These are phyloP conservation scores for Clarias platycephalus DNA, from an alignment of 2,797 vertebrate genomes.

Conservation along the genomic window DNA sequence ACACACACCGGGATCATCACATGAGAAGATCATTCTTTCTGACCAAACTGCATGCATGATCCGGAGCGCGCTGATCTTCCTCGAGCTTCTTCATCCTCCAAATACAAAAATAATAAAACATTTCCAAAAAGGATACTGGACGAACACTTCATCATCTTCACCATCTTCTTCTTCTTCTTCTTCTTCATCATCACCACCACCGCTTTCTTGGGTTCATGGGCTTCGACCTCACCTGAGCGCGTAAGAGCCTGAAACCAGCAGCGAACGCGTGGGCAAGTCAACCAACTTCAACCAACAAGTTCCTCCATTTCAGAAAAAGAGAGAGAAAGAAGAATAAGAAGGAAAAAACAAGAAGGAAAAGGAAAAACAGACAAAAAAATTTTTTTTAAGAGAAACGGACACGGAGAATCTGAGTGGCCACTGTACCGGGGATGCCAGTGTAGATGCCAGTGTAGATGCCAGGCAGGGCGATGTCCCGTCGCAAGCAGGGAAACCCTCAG, in stretches of 20 bases:
- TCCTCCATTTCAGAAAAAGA: neutral
- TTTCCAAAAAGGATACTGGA: slow-evolving; percentile 18
- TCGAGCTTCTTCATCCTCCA: neutral
- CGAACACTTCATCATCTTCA: neutral
- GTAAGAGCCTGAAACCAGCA: neutral
- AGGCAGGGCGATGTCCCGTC: slow-evolving; percentile 99
- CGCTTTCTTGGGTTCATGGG: neutral
- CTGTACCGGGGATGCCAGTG: slow-evolving; percentile 88
- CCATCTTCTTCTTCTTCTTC: neutral
- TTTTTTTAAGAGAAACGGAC: slow-evolving; percentile 57
- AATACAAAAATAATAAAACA: neutral
- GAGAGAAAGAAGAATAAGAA: neutral
- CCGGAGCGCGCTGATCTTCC: slow-evolving; percentile 15
- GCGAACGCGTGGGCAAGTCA: neutral
- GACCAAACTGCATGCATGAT: neutral
- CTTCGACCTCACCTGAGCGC: slow-evolving; percentile 24
- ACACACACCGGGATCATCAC: slow-evolving; percentile 16
- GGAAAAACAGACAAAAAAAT: neutral
- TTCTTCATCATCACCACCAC: neutral
- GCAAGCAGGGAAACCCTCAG: slow-evolving; percentile 99
- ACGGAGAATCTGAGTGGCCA: slow-evolving; percentile 72
- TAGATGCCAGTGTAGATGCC: slow-evolving; percentile 98
- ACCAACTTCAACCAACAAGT: slow-evolving; percentile 1
- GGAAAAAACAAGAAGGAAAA: slow-evolving; percentile 56
- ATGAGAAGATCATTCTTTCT: slow-evolving; percentile 17